Base-by-base conservation (phyloP, 2,797 vertebrate genomes). In the Chromis chromis region DNA sequence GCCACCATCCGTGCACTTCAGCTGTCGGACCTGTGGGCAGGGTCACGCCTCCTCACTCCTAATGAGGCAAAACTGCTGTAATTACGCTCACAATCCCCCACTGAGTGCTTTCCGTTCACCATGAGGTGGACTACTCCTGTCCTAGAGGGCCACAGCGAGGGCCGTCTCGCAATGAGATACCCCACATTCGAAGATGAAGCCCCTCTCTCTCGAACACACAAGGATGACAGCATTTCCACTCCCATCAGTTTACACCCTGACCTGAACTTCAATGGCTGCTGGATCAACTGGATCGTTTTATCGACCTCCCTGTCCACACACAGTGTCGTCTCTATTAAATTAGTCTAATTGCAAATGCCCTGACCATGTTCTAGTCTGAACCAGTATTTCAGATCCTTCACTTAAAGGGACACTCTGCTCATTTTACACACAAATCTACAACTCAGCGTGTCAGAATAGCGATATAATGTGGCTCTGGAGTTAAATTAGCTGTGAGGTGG, bases 61-160 rank as follows among this genome's bases (percentile, higher is more conserved):
- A 92, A 92, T 92, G 90, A 91, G 83, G 82, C 84, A 87, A 91
- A 90, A 88, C 81, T 81, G 82, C 87, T 87, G 85, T 91, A 92
- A 91, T 93, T 91, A 91, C 42, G 65, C 74, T 82, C 83, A 27
- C 82, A 74, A 64, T 65, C 84, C 78, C 87, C 89, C 80, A 81
- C 84, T 74, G 81, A 82, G 82, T 21, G n/a, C 77, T 75, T 65
- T 69, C 75, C 65, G 22, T 76, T 74, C 84, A 77, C 76, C 58
- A 27, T 11, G 78, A 86, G 87, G 79, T 87, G 84, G 82, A 84
- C 78, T 70, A 40, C 76, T 88, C 83, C 81, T 67, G 78, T 89
- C 82, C 86, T 88, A 70, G 54, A 78, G 86, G 81, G 78, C 72
- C 82, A 44, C 70, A 84, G 86, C 22, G 22, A 70, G 74, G 49